A percentile compares a stretch with the other conserved stretches of the same genome.
phyloP scores from a whole-genome alignment of 2,797 vertebrate species.

The Acanthopagrus latus region DNA sequence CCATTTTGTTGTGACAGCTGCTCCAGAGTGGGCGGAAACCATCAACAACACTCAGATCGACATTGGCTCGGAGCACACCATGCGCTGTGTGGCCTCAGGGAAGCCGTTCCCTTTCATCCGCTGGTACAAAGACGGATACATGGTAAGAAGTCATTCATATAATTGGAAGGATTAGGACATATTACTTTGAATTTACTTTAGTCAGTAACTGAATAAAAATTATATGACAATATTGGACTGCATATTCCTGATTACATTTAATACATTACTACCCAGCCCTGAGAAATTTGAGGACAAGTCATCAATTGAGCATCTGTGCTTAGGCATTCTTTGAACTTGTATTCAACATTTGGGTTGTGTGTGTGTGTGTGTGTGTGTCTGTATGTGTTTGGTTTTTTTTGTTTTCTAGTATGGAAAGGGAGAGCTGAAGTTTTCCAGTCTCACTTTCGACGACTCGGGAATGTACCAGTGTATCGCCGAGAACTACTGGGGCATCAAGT shows the following conservation, averaged over 20 bases:
- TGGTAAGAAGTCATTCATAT: conserved; percentile 76
- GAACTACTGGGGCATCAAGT: conserved; percentile 93
- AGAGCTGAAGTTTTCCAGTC: conserved; percentile 91
- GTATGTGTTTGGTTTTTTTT: conserved; percentile 46
- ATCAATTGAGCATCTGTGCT: neutral
- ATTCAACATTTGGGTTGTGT: conserved; percentile 12
- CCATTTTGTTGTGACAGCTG: conserved; percentile 80
- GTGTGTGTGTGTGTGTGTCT: conserved; percentile 59
- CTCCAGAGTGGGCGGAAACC: conserved; percentile 97
- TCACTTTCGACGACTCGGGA: conserved; percentile 94
- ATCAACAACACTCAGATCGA: conserved; percentile 97
- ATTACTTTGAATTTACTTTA: too few species aligned
- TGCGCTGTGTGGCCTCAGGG: conserved; percentile 94
- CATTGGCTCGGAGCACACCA: conserved; percentile 94
- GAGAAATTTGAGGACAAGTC: too few species aligned
- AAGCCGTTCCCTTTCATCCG: conserved; percentile 94
- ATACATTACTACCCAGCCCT: too few species aligned
- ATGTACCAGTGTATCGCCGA: conserved; percentile 99
- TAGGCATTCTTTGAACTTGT: neutral
- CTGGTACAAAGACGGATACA: conserved; percentile 96
- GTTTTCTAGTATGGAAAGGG: conserved; percentile 91
- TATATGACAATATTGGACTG: too few species aligned
- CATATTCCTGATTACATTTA: too few species aligned
- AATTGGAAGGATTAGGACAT: too few species aligned
- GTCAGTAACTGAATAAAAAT: too few species aligned